These are phyloP conservation scores for Cepaea nemoralis DNA, from an alignment of 1,140 invertebrate genomes.

Conservation along the genomic window DNA sequence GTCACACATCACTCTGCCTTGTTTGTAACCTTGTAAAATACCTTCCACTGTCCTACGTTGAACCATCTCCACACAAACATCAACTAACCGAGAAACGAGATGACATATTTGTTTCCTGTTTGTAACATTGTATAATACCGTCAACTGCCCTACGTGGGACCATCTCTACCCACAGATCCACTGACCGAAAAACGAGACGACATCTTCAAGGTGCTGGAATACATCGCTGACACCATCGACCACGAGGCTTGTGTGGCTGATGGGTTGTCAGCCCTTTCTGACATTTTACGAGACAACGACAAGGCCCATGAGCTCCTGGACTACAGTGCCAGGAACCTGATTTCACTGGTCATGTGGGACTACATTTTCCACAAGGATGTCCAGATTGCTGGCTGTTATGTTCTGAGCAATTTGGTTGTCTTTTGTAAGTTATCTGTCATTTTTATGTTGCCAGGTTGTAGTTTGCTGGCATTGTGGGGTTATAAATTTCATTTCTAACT, in stretches of 20 bases:
- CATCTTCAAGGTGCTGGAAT: slow-evolving; percentile 34
- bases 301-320: slow-evolving; percentile 32
- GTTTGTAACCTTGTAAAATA: too few relatives aligned
- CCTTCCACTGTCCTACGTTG: too few relatives aligned
- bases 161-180: neutral
- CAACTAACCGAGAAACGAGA: too few relatives aligned
- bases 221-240: slow-evolving; percentile 55
- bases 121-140: too few relatives aligned
- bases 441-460: too few relatives aligned
- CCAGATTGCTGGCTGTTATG: slow-evolving; percentile 60
- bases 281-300: slow-evolving; percentile 51
- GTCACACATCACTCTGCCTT: too few relatives aligned
- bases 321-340: slow-evolving; percentile 56
- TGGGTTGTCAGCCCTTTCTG: slow-evolving; percentile 50
- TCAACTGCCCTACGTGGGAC: too few relatives aligned
- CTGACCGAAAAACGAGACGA: slow-evolving; percentile 35
- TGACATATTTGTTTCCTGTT: too few relatives aligned
- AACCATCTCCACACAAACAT: too few relatives aligned
- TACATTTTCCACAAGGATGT: slow-evolving; percentile 58
- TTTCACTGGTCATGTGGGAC: slow-evolving; percentile 61
- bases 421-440: slow-evolving; percentile 48
- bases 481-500: slow-evolving; percentile 58
- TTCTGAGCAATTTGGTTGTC: slow-evolving; percentile 61
- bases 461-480: slow-evolving; percentile 59
- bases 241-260: slow-evolving; percentile 60